Conservation (phyloP, 2,113 vertebrate species). For the Corvus cornix region DNA sequence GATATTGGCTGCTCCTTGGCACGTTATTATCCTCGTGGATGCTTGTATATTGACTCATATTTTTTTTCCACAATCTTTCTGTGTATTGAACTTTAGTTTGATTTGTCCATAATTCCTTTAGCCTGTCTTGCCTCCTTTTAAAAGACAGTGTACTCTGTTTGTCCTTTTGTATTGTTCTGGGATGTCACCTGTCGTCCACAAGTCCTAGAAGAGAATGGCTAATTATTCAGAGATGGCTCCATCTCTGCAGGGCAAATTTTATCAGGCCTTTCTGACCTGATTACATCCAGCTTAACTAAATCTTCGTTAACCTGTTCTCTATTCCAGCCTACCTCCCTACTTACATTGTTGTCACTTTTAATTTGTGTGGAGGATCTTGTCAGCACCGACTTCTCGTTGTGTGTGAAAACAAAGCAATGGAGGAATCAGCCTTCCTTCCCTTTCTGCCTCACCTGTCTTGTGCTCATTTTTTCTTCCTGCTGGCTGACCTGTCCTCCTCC, state of each 20-base stretch:
- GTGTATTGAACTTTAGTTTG: not conserved
- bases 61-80: not conserved
- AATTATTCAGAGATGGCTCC: not conserved
- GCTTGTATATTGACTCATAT: not conserved
- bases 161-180: not conserved
- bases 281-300: constrained; percentile 33
- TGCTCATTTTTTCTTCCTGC: not conserved
- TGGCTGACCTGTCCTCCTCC: not conserved
- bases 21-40: not conserved
- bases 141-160: not conserved
- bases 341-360: constrained; percentile 25
- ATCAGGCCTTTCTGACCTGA: constrained; percentile 18
- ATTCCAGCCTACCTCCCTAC: not conserved
- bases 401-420: not conserved
- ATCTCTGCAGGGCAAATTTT: not conserved
- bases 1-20: not conserved
- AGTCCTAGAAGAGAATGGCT: not conserved
- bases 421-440: not conserved
- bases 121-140: not conserved
- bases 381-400: not conserved
- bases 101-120: not conserved
- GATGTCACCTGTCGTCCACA: not conserved
- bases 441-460: not conserved
- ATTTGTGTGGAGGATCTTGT: not conserved
- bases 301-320: constrained; percentile 2